Evolutionary conservation across 2,888 invertebrate genomes (phyloP).

Genomic region (Apodemia mormo): DNA sequence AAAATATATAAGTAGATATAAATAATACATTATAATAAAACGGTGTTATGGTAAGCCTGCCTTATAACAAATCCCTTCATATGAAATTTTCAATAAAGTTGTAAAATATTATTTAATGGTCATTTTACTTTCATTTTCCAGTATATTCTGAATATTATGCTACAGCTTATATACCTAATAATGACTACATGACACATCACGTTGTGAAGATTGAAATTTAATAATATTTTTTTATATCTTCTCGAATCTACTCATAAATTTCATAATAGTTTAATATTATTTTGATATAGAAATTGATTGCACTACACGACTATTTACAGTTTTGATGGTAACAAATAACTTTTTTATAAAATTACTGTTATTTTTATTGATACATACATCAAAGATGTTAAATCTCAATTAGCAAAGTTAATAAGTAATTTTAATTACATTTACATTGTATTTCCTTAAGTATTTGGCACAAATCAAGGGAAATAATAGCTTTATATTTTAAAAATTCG

Average conservation of each 20-base stretch:
- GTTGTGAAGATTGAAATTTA: constrained; percentile 7
- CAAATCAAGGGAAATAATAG: too few relatives aligned
- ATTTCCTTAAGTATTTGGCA: too few relatives aligned
- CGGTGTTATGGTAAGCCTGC: neutral
- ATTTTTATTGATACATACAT: neutral
- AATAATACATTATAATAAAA: neutral
- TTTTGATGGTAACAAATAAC: neutral
- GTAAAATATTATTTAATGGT: neutral
- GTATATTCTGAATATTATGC: neutral
- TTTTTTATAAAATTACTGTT: constrained; percentile 4
- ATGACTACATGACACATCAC: constrained; percentile 11
- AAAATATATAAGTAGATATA: neutral
- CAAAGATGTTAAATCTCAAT: too few relatives aligned
- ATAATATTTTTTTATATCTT: neutral
- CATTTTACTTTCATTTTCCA: neutral
- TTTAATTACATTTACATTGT: too few relatives aligned
- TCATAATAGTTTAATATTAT: neutral
- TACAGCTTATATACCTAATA: constrained; percentile 4
- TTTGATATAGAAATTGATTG: constrained; percentile 7
- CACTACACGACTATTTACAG: constrained; percentile 8
- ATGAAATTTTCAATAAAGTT: neutral
- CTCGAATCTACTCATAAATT: constrained; percentile 3
- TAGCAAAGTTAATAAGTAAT: too few relatives aligned
- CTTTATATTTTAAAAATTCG: too few relatives aligned
- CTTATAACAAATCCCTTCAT: neutral